Conservation (phyloP, 2,113 vertebrate species). For the Leucopternis melanops region DNA sequence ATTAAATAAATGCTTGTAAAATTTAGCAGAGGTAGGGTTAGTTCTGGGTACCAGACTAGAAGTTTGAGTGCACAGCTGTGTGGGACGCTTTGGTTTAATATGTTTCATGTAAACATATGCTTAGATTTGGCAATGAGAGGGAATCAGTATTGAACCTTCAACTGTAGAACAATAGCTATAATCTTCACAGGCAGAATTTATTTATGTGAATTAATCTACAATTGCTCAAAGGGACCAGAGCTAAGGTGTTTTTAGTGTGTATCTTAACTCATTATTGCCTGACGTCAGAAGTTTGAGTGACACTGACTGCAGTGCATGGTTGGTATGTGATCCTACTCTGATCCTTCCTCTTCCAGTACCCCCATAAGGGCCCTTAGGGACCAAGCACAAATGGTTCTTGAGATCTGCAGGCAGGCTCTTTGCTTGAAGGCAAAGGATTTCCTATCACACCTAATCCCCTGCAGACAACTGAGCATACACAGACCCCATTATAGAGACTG, state of each 20-base stretch:
- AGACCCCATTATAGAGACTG: neutral
- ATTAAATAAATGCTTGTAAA: neutral
- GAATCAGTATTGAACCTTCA: neutral
- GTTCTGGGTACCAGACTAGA: neutral
- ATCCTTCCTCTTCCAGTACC: neutral
- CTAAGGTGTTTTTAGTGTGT: neutral
- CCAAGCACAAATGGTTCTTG: neutral
- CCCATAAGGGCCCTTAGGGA: fast-evolving
- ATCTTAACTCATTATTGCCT: neutral
- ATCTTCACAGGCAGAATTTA: neutral
- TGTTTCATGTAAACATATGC: neutral
- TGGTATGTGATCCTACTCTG: neutral
- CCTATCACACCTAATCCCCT: neutral
- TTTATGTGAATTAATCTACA: neutral
- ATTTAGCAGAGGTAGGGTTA: neutral
- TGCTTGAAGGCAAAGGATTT: neutral
- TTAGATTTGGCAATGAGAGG: neutral
- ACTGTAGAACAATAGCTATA: neutral
- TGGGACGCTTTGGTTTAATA: neutral
- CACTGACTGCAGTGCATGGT: neutral
- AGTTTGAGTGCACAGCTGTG: neutral
- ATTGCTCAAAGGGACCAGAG: neutral
- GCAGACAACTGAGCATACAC: neutral
- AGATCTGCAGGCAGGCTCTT: neutral
- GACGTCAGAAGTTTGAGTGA: neutral